Evolutionary conservation across 1,140 invertebrate genomes (phyloP), one percentile per base, ranked within the genome.

Genomic region (Drosophila sucinea): DNA sequence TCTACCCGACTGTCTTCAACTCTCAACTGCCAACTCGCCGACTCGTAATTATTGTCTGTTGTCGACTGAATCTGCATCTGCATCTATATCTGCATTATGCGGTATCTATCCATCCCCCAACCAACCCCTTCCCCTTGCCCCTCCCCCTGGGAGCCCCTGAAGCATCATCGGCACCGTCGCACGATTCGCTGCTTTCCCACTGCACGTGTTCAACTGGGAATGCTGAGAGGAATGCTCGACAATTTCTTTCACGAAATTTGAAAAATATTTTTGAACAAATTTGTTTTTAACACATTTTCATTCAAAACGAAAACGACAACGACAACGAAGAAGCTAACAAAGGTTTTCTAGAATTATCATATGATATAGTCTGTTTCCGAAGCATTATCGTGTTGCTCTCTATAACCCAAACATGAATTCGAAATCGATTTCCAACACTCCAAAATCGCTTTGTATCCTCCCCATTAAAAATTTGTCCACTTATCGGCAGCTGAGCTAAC

Each of bases 401-500:
- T 38, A 11, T 38, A 11, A 1, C 8, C 3, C 1, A 10, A 10
- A 1, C 8, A 41, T 17, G 4, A 11, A 23, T 44, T 44, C 23
- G 3, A 44, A 44, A 44, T 44, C 41, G 23, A 44, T 44, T 44
- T 44, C 23, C 23, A 51, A 41, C 1, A 35, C 32, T 38, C 35
- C 2, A 30, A 30, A 30, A 30, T 30, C 4, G 2, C 30, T 30
- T 11, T 11, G 35, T 38, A 54, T 47, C 33, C 66, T 56, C 71
- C 74, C 67, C 25, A 67, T 47, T 47, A 55, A 72, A 61, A 38
- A 33, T 5, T 35, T 69, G 32, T 51, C 2, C 60, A 41, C 58
- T 67, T 73, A 74, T 73, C 79, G 32, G 41, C 40, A 47, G 40
- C 60, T 62, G 23, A 25, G 58, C n/a, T 11, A 71, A 76, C 80